Evolutionary conservation across 2,888 invertebrate genomes (phyloP).

Genomic region (Andrena trimmerana): DNA sequence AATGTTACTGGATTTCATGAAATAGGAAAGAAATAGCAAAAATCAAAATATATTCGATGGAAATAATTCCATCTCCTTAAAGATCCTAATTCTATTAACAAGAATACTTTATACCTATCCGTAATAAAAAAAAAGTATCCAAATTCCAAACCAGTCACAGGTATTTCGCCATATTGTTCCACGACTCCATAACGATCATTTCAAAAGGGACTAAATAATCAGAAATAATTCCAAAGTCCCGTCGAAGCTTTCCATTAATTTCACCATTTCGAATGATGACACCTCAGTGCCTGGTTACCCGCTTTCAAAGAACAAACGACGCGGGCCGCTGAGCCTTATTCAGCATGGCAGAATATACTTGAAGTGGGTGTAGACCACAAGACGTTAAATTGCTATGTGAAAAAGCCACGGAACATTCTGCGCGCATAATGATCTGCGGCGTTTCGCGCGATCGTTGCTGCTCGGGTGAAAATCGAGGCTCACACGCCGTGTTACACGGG

Average conservation of each 20-base stretch:
- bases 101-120: background rate
- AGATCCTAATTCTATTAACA: background rate
- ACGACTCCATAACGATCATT: slow-evolving; percentile 13
- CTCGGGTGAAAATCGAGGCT: background rate
- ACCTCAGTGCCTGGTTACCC: slow-evolving; percentile 23
- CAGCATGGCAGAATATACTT: background rate
- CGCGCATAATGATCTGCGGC: slow-evolving; percentile 35
- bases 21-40: too few species aligned
- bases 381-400: slow-evolving; percentile 21
- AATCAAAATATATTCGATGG: too few species aligned
- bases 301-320: slow-evolving; percentile 3
- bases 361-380: slow-evolving; percentile 27
- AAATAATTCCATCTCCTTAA: too few species aligned
- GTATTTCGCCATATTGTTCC: background rate
- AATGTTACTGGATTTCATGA: too few species aligned
- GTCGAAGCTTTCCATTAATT: background rate
- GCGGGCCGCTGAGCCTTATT: background rate
- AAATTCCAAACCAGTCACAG: background rate
- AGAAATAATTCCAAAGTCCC: background rate
- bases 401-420: slow-evolving; percentile 5
- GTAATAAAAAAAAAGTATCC: background rate
- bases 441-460: slow-evolving; percentile 21
- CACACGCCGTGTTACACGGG: background rate
- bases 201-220: slow-evolving; percentile 12
- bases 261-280: background rate